Percentiles rank a stretch among this genome's conserved stretches.
These are phyloP conservation scores for Sarcophaga caerulescens DNA, from an alignment of 2,888 invertebrate species.

Conservation along the genomic window DNA sequence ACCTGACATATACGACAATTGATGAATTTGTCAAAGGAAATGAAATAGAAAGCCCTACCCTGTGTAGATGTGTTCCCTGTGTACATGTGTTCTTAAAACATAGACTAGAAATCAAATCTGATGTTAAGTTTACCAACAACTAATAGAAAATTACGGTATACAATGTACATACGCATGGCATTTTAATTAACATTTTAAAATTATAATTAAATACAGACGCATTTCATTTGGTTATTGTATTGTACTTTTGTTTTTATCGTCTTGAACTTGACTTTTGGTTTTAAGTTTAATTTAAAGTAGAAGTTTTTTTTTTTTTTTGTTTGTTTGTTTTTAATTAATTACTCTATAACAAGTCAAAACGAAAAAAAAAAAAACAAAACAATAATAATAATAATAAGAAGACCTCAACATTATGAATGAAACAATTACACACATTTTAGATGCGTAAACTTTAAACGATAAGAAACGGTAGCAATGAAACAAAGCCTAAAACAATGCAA, in stretches of 20 bases:
- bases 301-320: constrained; percentile 20
- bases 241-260: constrained; percentile 11
- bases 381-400: neutral
- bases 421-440: constrained; percentile 60
- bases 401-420: constrained; percentile 61
- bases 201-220: too few relatives aligned
- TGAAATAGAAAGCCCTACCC: too few relatives aligned
- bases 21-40: too few relatives aligned
- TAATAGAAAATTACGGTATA: too few relatives aligned
- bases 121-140: too few relatives aligned
- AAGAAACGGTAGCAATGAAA: neutral
- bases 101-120: too few relatives aligned
- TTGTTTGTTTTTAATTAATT: constrained; percentile 36
- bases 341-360: neutral
- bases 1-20: too few relatives aligned
- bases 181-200: too few relatives aligned
- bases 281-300: neutral
- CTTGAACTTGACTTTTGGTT: constrained; percentile 64
- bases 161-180: too few relatives aligned
- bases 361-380: too few relatives aligned
- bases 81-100: too few relatives aligned
- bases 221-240: neutral
- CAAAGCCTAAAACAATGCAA: constrained; percentile 44
- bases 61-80: too few relatives aligned
- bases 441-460: constrained; percentile 41